Percentiles rank a stretch among this genome's conserved stretches.
These are phyloP conservation scores for Eolophus roseicapilla DNA, from an alignment of 2,113 vertebrate species.

Conservation along the genomic window DNA sequence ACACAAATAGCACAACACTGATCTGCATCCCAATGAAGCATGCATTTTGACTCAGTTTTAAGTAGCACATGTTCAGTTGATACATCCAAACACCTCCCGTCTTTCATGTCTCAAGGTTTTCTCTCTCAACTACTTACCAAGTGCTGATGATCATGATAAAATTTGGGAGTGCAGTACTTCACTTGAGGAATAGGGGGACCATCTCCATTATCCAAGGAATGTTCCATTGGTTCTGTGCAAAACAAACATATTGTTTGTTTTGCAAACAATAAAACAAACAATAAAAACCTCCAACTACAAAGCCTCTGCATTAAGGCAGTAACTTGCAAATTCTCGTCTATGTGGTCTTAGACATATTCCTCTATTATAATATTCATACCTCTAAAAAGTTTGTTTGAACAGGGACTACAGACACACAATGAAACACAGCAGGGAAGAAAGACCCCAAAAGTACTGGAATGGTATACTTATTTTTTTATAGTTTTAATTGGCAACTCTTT, in stretches of 20 bases:
- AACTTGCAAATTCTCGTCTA: neutral
- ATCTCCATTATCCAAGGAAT: conserved; percentile 83
- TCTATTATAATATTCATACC: neutral
- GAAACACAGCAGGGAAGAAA: neutral
- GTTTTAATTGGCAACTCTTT: neutral
- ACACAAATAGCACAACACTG: neutral
- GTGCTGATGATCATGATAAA: conserved; percentile 82
- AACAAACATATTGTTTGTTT: neutral
- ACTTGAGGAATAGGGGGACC: conserved; percentile 81
- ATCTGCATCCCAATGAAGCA: neutral
- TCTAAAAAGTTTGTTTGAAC: neutral
- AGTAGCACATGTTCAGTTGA: neutral
- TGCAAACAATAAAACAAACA: no score
- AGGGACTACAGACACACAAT: neutral
- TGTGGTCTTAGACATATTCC: neutral
- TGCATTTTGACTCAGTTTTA: neutral
- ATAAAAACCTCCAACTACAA: neutral
- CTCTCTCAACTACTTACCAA: conserved; percentile 75
- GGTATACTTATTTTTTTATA: neutral
- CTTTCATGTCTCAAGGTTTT: neutral
- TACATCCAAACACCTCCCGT: neutral
- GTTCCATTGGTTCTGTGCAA: conserved; percentile 80
- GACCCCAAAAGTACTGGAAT: neutral
- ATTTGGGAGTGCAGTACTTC: conserved; percentile 82
- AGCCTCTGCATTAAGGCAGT: neutral